phyloP scores from a whole-genome alignment of 1,140 invertebrate genomes.

The Asbolus verrucosus region DNA sequence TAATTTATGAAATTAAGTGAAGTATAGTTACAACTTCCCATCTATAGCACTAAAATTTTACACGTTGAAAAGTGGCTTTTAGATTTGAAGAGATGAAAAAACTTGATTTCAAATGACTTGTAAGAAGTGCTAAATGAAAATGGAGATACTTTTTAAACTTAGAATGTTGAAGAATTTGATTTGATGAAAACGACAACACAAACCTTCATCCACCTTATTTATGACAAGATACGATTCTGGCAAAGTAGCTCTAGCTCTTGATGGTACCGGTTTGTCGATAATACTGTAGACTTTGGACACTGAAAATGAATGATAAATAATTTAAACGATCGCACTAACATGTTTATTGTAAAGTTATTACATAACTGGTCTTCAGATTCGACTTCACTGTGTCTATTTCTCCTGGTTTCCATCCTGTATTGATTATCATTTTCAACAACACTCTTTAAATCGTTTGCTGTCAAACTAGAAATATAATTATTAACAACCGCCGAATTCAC shows the following conservation, averaged over 20 bases:
- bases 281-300: conserved; percentile 71
- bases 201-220: conserved; percentile 65
- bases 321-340: conserved; percentile 25
- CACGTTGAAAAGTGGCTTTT: no score
- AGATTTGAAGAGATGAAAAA: neutral
- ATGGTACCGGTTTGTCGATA: conserved; percentile 79
- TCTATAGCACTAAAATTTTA: no score
- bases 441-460: no score
- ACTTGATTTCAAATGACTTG: neutral
- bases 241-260: conserved; percentile 79
- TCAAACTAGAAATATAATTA: conserved; percentile 51
- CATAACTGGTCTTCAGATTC: conserved; percentile 57
- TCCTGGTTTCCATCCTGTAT: conserved; percentile 49
- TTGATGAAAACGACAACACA: conserved; percentile 38
- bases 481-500: conserved; percentile 45
- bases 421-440: conserved; percentile 16
- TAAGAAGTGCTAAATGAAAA: no score
- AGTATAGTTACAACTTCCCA: no score
- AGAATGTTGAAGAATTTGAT: no score
- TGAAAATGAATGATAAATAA: conserved; percentile 57
- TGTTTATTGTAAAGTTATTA: conserved; percentile 48
- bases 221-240: conserved; percentile 76
- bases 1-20: no score
- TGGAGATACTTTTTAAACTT: no score
- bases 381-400: conserved; percentile 45